Evolutionary conservation across 2,888 invertebrate species (phyloP), one percentile per base, ranked within the genome.

Genomic region (Cryptus armator): DNA sequence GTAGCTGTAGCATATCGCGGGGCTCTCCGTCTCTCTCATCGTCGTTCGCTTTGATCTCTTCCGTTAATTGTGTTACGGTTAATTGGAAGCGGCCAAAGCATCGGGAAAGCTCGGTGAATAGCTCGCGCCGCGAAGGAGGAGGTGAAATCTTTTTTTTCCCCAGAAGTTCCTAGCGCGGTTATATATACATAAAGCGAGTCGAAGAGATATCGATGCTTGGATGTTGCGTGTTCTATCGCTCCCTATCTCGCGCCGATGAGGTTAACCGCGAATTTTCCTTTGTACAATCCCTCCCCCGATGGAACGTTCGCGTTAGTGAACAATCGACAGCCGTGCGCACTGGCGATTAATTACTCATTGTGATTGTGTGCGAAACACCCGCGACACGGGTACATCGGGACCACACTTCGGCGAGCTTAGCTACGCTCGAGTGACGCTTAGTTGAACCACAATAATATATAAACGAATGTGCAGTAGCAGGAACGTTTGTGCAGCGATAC

Each of bases 301-400:
- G 43, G 64, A 67, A 82, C 66, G 77, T 68, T 68, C 56, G 75
- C 67, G 86, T 87, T 88, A 89, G 89, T 89, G 86, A 88, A 88
- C 88, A 88, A 89, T 89, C 89, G 87, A 86, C 86, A 79, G 76
- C 66, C 16, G 24, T 56, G 32, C 32, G 62, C 82, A 87, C 87
- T 85, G 84, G 78, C 87, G 89, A 88, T 88, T 89, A 89, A 89
- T 90, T 89, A 88, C 87, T 87, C 88, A 88, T 88, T 67, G 74
- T 70, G 74, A 88, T 88, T 64, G 70, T 77, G 74, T 24, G 64
- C 64, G 19, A 62, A 62, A 32, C 32, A 29, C 32, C n/a, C 14
- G 32, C 32, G 32, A 62, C 48, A 14, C n/a, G 48, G 48, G 3
- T 48, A 12, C 1, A 48, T 12, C n/a, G 14, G 3, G 48, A 48